Evolutionary conservation across 2,113 vertebrate species (phyloP).

Genomic region (Gallinago media): DNA sequence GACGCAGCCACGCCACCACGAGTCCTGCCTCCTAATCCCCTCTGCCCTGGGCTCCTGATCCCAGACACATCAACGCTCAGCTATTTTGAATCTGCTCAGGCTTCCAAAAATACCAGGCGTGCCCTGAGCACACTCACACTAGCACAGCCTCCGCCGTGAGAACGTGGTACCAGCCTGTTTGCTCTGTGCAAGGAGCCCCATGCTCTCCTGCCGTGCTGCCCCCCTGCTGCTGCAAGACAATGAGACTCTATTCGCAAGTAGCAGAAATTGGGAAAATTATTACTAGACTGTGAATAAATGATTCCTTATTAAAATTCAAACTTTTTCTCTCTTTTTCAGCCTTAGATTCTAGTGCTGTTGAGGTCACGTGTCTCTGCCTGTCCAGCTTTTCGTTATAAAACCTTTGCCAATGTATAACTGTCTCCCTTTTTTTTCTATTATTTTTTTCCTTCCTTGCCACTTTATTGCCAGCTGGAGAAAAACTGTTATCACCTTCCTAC

Average conservation of each 20-base stretch:
- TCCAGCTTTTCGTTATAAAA: background rate
- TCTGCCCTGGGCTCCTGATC: background rate
- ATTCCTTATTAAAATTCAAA: background rate
- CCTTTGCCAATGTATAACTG: background rate
- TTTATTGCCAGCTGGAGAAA: background rate
- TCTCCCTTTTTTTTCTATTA: background rate
- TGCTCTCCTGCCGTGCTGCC: fast-evolving
- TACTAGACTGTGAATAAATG: background rate
- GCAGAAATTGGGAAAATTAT: background rate
- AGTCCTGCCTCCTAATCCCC: background rate
- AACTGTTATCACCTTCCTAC: background rate
- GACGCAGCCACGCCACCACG: fast-evolving
- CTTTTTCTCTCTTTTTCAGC: background rate
- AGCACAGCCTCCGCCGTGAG: background rate
- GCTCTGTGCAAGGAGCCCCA: fast-evolving
- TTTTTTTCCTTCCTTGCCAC: background rate
- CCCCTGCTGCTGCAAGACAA: fast-evolving
- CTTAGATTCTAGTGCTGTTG: background rate
- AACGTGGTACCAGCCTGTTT: fast-evolving
- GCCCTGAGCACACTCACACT: background rate
- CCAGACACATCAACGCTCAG: background rate
- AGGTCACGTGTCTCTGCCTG: background rate
- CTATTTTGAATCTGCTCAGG: constrained; percentile 17
- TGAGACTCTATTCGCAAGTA: fast-evolving
- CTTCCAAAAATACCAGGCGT: constrained; percentile 13